A percentile compares a stretch with the other conserved stretches of the same genome.
Evolutionary conservation across 2,797 vertebrate genomes (phyloP).

Genomic region (Emys orbicularis): DNA sequence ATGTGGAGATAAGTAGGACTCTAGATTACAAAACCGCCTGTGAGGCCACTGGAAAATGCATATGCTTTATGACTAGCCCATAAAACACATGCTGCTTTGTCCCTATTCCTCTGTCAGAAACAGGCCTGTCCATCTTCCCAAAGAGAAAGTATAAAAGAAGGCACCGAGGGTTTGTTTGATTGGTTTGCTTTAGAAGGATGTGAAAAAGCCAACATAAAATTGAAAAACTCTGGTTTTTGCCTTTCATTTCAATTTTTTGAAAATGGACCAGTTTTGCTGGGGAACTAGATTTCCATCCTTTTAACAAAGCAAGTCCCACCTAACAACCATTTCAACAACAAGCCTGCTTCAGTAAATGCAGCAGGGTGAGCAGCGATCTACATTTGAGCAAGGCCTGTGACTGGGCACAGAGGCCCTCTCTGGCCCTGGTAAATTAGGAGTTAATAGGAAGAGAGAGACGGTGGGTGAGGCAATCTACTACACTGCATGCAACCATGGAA

Average conservation of each 20-base stretch:
- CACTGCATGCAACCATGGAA: neutral
- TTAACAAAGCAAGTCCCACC: neutral
- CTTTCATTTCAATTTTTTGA: neutral
- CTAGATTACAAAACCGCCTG: constrained; percentile 52
- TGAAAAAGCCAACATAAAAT: constrained; percentile 7
- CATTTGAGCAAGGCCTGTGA: neutral
- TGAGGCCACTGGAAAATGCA: constrained; percentile 22
- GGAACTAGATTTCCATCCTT: neutral
- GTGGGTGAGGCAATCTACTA: neutral
- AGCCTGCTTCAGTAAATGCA: neutral
- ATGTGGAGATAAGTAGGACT: neutral
- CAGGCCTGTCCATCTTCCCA: neutral
- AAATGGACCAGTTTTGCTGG: neutral
- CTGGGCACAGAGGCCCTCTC: neutral
- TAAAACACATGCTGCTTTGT: constrained; percentile 20
- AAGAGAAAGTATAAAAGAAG: constrained; percentile 9
- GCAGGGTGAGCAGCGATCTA: neutral
- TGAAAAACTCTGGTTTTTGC: constrained; percentile 24
- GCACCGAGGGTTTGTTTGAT: neutral
- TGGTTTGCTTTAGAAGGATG: neutral
- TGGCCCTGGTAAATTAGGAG: neutral
- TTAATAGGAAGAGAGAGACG: neutral
- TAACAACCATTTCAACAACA: neutral
- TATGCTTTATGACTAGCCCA: neutral
- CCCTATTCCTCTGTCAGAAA: neutral